phyloP scores from a whole-genome alignment of 2,888 invertebrate genomes.

The Idaea straminata region DNA sequence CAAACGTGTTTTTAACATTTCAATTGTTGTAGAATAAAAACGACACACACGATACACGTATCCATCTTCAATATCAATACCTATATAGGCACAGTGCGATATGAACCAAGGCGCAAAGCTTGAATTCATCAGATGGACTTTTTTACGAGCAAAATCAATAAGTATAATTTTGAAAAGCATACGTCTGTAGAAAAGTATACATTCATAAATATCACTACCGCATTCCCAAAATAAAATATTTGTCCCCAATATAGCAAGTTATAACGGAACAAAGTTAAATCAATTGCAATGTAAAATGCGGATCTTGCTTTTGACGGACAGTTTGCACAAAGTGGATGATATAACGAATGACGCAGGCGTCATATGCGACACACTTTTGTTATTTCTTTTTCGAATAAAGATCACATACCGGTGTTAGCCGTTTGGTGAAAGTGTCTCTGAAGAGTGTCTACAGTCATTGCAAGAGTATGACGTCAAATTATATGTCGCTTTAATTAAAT shows the following conservation, averaged over 20 bases:
- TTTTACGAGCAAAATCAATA: no score
- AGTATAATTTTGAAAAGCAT: background rate
- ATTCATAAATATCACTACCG: conserved; percentile 2
- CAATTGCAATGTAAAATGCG: conserved; percentile 43
- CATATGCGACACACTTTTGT: conserved; percentile 50
- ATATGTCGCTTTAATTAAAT: no score
- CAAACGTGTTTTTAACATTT: background rate
- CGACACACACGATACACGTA: background rate
- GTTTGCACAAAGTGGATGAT: conserved; percentile 33
- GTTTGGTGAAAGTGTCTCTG: conserved; percentile 9
- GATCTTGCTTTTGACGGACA: conserved; percentile 43
- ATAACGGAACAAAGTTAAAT: conserved; percentile 35
- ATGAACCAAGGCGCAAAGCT: no score
- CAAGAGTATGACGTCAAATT: background rate
- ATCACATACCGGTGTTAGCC: conserved; percentile 39
- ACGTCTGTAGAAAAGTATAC: background rate
- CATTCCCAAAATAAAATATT: background rate
- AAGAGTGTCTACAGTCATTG: background rate
- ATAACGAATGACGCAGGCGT: conserved; percentile 56
- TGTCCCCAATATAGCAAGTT: conserved; percentile 4
- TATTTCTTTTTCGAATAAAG: conserved; percentile 52
- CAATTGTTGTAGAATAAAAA: background rate
- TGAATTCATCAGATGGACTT: no score
- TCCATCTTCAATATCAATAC: background rate
- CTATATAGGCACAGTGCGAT: no score